A percentile compares a stretch with the other conserved stretches of the same genome.
These are phyloP conservation scores for Heteractis magnifica DNA, from an alignment of 92 coral and sea anemone species.

Conservation along the genomic window DNA sequence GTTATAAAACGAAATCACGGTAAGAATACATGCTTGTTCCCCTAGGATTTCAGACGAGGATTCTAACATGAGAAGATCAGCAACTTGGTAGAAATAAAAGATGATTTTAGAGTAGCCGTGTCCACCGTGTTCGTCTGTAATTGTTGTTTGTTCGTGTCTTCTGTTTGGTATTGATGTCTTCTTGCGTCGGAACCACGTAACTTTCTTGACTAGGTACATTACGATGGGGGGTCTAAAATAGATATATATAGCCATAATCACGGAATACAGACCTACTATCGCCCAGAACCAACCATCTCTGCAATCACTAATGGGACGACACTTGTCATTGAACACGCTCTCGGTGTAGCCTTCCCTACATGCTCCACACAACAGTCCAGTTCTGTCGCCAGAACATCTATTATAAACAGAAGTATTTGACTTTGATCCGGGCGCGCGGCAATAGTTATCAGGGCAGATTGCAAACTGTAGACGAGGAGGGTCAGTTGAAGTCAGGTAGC, in stretches of 20 bases:
- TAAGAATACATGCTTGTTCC: conserved; percentile 14
- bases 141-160: background rate
- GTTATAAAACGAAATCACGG: conserved; percentile 37
- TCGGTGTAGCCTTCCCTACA: conserved; percentile 67
- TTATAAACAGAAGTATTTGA: conserved; percentile 31
- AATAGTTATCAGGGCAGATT: conserved; percentile 63
- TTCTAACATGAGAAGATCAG: conserved; percentile 49
- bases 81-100: conserved; percentile 74
- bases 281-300: conserved; percentile 69
- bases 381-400: conserved; percentile 63
- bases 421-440: conserved; percentile 29
- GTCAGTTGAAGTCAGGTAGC: conserved; percentile 22
- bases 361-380: conserved; percentile 66
- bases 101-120: conserved; percentile 54
- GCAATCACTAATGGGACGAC: conserved; percentile 49
- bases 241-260: conserved; percentile 40
- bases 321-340: conserved; percentile 50
- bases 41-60: conserved; percentile 35
- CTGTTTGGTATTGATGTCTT: background rate
- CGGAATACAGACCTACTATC: conserved; percentile 36
- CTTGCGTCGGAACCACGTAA: conserved; percentile 53
- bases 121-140: conserved; percentile 8
- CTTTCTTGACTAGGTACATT: conserved; percentile 30
- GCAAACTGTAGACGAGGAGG: conserved; percentile 51
- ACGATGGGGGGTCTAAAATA: conserved; percentile 54